Base-by-base conservation (phyloP, 2,113 vertebrate genomes). In the Pedionomus torquatus region DNA sequence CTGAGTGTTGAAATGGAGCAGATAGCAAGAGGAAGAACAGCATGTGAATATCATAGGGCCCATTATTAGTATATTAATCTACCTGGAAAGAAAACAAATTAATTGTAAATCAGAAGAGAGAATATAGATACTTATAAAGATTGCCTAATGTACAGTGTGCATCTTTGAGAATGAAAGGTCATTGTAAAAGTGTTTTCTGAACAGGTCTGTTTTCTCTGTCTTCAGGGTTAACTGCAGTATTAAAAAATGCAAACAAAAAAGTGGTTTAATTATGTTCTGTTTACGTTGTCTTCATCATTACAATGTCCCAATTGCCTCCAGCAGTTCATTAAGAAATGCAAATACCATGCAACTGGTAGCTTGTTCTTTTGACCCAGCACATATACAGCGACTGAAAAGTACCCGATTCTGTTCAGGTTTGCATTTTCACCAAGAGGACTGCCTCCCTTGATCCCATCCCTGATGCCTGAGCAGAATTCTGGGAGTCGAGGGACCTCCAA, bases 301-400 rank as follows among this genome's bases (percentile, higher is more conserved):
- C 54, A 28, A 30, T 88, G 75, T 95, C 84, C 88, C 78, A 58
- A 7, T 91, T 96, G 93, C 90, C 90, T 96, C 58, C 75, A 95
- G 84, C 87, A 70, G 93, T 95, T 95, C 95, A 83, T 96, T 96
- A 95, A 76, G 78, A 90, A 96, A 91, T 77, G 95, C 79, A 88
- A 97, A 93, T 91, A 80, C 31, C 66, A 43, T 43, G 44, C 64
- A 86, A 88, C 78, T 93, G 66, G 46, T 70, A 51, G 71, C 93
- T 96, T 81, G 82, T 88, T 93, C 60, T 90, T 90, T 78, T 93
- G 92, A 95, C 90, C 82, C 86, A 78, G 28, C 28, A 49, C 25
- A 4, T 74, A 70, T 35, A 93, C 82, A 87, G 37, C 25, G 81
- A 69, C 41, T 77, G 54, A 33, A 76, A 85, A 65, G 49, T n/a